phyloP scores from a whole-genome alignment of 2,888 invertebrate genomes.

The Drosophila leonis region DNA sequence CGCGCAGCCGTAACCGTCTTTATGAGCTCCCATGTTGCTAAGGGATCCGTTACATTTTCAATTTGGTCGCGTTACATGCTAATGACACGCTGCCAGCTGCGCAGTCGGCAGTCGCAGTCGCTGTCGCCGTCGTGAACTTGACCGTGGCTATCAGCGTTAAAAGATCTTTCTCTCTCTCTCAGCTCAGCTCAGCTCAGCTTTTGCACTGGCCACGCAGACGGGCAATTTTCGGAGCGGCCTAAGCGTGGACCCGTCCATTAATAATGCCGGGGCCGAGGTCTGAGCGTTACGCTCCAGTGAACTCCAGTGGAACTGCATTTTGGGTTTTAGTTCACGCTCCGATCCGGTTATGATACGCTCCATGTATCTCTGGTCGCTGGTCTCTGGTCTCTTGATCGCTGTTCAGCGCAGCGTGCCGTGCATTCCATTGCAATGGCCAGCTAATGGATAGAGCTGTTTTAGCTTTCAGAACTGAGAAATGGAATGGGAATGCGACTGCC shows the following conservation, averaged over 20 bases:
- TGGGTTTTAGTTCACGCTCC: constrained; percentile 74
- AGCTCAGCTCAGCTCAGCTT: constrained; percentile 40
- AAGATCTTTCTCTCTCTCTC: constrained; percentile 57
- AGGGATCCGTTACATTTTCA: constrained; percentile 83
- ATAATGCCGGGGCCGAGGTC: constrained; percentile 54
- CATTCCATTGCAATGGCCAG: constrained; percentile 71
- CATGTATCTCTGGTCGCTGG: constrained; percentile 36
- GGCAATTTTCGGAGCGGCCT: constrained; percentile 57
- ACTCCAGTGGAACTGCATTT: constrained; percentile 50
- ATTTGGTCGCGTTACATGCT: constrained; percentile 77
- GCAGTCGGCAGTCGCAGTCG: constrained; percentile 60
- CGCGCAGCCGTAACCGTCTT: constrained; percentile 47
- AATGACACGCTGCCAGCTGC: constrained; percentile 58
- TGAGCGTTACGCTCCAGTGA: constrained; percentile 66
- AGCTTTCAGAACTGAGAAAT: constrained; percentile 12
- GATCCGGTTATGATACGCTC: constrained; percentile 81
- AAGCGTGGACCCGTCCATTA: constrained; percentile 74
- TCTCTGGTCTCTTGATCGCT: constrained; percentile 27
- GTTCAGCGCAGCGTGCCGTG: constrained; percentile 78
- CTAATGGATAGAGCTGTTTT: constrained; percentile 68
- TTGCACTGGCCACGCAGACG: constrained; percentile 45
- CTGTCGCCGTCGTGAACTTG: constrained; percentile 81
- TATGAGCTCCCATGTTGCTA: constrained; percentile 32
- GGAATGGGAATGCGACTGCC: constrained; percentile 21
- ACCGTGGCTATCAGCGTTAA: constrained; percentile 83